Evolutionary conservation across 2,888 invertebrate genomes (phyloP).

Genomic region (Luperina testacea): DNA sequence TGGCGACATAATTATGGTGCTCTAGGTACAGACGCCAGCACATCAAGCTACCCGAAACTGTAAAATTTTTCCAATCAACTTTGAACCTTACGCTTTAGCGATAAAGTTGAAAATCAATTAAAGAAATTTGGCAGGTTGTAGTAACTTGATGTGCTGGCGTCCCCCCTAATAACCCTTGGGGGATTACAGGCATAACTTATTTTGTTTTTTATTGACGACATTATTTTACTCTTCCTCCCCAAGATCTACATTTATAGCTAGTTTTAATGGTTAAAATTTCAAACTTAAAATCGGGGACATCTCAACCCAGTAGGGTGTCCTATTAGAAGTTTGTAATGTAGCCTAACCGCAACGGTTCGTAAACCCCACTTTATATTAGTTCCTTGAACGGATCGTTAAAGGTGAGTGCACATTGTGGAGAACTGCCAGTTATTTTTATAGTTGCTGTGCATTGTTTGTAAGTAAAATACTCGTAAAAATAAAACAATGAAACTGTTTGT

Average conservation of each 20-base stretch:
- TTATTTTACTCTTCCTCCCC: neutral
- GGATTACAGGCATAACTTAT: accelerated
- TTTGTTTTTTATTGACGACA: neutral
- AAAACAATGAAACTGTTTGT: slow-evolving; percentile 16
- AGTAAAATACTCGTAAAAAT: slow-evolving; percentile 28
- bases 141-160: too few relatives aligned
- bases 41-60: too few relatives aligned
- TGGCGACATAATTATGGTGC: too few relatives aligned
- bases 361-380: slow-evolving; percentile 63
- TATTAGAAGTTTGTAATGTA: slow-evolving; percentile 65
- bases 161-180: accelerated
- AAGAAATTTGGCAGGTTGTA: too few relatives aligned
- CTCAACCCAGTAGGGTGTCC: slow-evolving; percentile 36
- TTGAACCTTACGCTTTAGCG: too few relatives aligned
- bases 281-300: slow-evolving; percentile 36
- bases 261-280: slow-evolving; percentile 40
- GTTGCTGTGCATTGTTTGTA: slow-evolving; percentile 23
- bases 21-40: too few relatives aligned
- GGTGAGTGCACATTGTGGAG: slow-evolving; percentile 59
- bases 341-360: slow-evolving; percentile 60
- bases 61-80: too few relatives aligned
- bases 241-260: neutral
- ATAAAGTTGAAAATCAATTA: too few relatives aligned
- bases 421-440: slow-evolving; percentile 56
- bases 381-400: slow-evolving; percentile 60